Conservation (phyloP, 2,797 vertebrate genomes). For the Simalia tracyae region DNA sequence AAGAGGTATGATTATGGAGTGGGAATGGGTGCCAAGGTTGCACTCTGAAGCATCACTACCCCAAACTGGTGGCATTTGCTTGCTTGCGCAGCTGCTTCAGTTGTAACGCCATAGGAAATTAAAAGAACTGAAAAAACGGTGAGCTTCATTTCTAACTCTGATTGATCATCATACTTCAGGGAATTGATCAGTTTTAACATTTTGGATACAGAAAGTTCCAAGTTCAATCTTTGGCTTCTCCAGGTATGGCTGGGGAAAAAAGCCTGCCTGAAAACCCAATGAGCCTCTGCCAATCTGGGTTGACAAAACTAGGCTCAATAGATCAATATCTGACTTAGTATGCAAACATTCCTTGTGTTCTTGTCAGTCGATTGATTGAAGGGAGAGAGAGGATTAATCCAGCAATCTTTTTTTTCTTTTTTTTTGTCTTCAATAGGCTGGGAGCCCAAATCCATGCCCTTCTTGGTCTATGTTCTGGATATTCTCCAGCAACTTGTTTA, state of each 20-base stretch:
- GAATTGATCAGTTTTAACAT: background rate
- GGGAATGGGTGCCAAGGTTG: background rate
- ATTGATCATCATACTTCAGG: background rate
- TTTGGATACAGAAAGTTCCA: background rate
- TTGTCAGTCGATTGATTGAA: background rate
- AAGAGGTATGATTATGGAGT: background rate
- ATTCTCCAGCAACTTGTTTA: background rate
- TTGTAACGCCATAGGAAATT: background rate
- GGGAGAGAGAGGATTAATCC: background rate
- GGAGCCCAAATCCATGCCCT: background rate
- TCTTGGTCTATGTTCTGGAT: conserved; percentile 9
- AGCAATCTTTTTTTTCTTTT: background rate
- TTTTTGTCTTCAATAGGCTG: background rate
- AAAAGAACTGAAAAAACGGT: background rate
- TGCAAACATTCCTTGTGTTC: background rate
- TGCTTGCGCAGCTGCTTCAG: background rate
- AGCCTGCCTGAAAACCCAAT: background rate
- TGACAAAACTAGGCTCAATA: background rate
- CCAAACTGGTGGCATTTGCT: background rate
- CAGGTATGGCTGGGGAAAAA: background rate
- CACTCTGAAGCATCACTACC: background rate
- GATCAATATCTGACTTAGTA: background rate
- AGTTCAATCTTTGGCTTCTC: background rate
- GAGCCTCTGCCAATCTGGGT: background rate
- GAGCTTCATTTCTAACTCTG: background rate